Base-by-base conservation (phyloP, 2,113 vertebrate species). In the Puffinus mauretanicus region DNA sequence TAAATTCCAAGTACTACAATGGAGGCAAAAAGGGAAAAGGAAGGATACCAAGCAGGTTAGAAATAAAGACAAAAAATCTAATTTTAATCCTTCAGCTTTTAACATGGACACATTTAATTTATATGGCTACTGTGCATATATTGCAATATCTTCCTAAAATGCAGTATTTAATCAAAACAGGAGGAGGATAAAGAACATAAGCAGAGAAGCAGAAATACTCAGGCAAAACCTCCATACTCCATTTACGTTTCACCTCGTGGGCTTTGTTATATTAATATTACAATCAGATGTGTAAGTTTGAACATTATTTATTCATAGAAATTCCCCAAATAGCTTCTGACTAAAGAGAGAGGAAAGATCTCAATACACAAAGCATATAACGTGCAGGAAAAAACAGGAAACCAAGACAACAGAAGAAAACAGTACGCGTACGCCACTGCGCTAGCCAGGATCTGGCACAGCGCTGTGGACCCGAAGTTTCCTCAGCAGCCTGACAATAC, bases 401-500 rank as follows among this genome's bases (percentile, higher is more conserved):
- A 64, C 8, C 44, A 71, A 84, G 55, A 83, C 57, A 93, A 61
- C 8, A 65, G 44, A 46, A 54, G 60, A 58, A 72, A 93, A 66
- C 36, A 54, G 44, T 27, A 44, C 2, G 5, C 1, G 1, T n/a
- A 34, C 5, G 2, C 16, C 86, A 51, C 62, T 36, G 62, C 1
- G 46, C 62, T 47, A 60, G 61, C 46, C 81, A 93, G 47, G n/a
- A 88, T 29, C 25, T 60, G 61, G 40, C 61, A 94, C 25, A 65
- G 54, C 0, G 0, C 83, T 46, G 71, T 0, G 24, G 29, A 91
- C 71, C 42, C 5, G 0, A 91, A 83, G 67, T 81, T 90, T 90
- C 85, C 79, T 66, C 82, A 85, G 71, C 11, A 54, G 51, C n/a
- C 75, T 91, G 84, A 90, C 78, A 96, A 57, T 44, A 62, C 12